phyloP scores from a whole-genome alignment of 2,888 invertebrate genomes.

The Scaptomyza tumidula region DNA sequence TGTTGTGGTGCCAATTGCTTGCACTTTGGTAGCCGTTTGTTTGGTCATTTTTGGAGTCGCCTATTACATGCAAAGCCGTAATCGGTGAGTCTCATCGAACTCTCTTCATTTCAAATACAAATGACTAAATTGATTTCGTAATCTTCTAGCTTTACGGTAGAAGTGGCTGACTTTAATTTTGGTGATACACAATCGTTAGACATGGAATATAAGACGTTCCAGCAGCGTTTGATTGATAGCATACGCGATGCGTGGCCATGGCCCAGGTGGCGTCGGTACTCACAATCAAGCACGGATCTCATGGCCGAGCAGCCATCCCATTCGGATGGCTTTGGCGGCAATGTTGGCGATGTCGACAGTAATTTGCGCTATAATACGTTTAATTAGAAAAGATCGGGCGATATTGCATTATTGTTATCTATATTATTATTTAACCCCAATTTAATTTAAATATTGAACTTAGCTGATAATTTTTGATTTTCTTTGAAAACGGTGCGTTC shows the following conservation, averaged over 20 bases:
- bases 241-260: conserved; percentile 88
- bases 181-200: conserved; percentile 90
- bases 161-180: conserved; percentile 96
- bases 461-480: conserved; percentile 40
- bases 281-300: conserved; percentile 76
- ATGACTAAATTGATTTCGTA: not conserved
- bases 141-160: conserved; percentile 89
- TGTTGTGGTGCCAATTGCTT: conserved; percentile 94
- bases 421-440: conserved; percentile 61
- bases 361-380: conserved; percentile 80
- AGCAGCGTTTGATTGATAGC: conserved; percentile 92
- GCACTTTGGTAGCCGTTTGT: conserved; percentile 92
- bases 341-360: conserved; percentile 76
- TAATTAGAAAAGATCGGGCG: conserved; percentile 55
- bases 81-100: conserved; percentile 86
- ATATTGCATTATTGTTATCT: conserved; percentile 59
- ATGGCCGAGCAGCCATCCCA: conserved; percentile 72
- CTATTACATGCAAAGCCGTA: conserved; percentile 92
- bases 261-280: conserved; percentile 74
- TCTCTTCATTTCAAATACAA: not conserved
- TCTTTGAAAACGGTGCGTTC: conserved; percentile 33
- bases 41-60: conserved; percentile 94
- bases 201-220: conserved; percentile 94
- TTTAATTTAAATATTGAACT: conserved; percentile 57
- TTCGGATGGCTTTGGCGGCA: conserved; percentile 51